phyloP scores from a whole-genome alignment of 2,113 vertebrate genomes.

The Burhinus oedicnemus region DNA sequence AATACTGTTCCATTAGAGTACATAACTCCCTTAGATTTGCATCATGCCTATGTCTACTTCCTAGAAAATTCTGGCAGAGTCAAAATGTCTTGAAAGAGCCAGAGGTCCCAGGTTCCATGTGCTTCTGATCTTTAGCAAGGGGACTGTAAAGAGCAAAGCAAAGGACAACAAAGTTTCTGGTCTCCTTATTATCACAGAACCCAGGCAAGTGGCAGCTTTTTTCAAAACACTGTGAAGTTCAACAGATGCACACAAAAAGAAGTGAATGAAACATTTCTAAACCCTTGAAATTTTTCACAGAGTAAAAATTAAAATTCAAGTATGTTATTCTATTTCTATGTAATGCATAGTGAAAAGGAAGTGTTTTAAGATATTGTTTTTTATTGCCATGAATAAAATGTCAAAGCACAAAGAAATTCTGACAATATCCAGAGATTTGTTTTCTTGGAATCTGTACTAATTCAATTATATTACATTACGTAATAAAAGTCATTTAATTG shows the following conservation, averaged over 20 bases:
- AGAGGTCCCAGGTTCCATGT: background rate
- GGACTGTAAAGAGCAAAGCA: background rate
- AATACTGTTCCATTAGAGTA: background rate
- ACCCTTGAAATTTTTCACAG: background rate
- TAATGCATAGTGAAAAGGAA: background rate
- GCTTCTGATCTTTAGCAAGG: background rate
- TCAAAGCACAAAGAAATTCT: background rate
- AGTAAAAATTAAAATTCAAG: background rate
- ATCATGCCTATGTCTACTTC: background rate
- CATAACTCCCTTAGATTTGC: background rate
- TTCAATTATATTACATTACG: background rate
- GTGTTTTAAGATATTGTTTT: background rate
- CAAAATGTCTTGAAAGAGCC: background rate
- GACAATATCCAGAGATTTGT: background rate
- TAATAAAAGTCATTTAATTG: background rate
- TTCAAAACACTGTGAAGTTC: background rate
- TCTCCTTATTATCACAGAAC: background rate
- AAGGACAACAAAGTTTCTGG: background rate
- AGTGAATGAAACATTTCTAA: background rate
- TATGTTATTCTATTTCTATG: background rate
- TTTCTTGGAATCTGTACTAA: background rate
- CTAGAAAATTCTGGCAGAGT: background rate
- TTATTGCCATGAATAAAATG: background rate
- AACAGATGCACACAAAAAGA: background rate
- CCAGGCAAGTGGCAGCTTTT: background rate